These are phyloP conservation scores for Meiosimyza platycephala DNA, from an alignment of 2,888 invertebrate species.

Conservation along the genomic window DNA sequence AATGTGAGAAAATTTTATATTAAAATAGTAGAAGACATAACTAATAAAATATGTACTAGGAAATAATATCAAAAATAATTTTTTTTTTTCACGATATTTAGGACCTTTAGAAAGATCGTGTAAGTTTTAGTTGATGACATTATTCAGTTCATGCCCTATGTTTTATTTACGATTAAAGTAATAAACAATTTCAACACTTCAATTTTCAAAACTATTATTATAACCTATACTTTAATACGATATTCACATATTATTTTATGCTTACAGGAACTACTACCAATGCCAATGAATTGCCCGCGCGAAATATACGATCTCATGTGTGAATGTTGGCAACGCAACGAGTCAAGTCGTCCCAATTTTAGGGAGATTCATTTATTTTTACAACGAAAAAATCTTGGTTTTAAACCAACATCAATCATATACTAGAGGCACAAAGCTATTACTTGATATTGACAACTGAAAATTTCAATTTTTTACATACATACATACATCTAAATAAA, in stretches of 20 bases:
- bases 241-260: constrained; percentile 25
- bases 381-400: constrained; percentile 79
- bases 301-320: constrained; percentile 88
- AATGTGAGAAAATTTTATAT: too few relatives aligned
- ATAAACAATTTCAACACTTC: too few relatives aligned
- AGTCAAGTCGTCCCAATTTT: constrained; percentile 81
- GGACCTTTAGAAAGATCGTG: too few relatives aligned
- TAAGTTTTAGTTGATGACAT: too few relatives aligned
- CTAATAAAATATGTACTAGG: too few relatives aligned
- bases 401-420: constrained; percentile 63
- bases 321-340: constrained; percentile 87
- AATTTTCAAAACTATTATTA: too few relatives aligned
- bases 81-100: too few relatives aligned
- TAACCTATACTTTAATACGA: too few relatives aligned
- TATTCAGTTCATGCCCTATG: too few relatives aligned
- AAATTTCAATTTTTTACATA: not conserved
- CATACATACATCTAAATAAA: not conserved
- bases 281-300: constrained; percentile 82
- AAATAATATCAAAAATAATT: too few relatives aligned
- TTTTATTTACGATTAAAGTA: too few relatives aligned
- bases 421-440: constrained; percentile 47
- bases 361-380: constrained; percentile 87
- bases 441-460: not conserved
- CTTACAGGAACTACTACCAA: constrained; percentile 71
- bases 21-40: too few relatives aligned